Base-by-base conservation (phyloP, 2,113 vertebrate species). In the Helogale parvula region DNA sequence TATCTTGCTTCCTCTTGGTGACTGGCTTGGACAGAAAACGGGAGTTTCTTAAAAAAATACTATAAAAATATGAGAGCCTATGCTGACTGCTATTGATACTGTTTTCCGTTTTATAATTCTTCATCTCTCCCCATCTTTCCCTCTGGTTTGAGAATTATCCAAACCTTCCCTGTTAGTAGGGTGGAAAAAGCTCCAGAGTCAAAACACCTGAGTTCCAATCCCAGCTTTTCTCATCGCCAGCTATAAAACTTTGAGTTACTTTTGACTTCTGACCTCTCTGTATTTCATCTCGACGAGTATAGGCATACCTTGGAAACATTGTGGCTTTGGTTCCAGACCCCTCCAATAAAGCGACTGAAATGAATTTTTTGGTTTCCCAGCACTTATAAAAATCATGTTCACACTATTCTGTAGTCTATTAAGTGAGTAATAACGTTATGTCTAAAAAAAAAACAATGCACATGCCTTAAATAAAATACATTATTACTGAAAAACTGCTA, bases 1-100 rank as follows among this genome's bases (percentile, higher is more conserved):
- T 68, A n/a, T 85, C 8, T 86, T 66, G 79, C 66, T 90, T 94
- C n/a, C 35, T 82, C 21, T 88, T 95, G 72, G 86, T 85, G 76
- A 95, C 31, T 72, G 69, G 9, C 15, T 52, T 47, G n/a, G 54
- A 76, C 47, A 5, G 1, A 96, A 94, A 72, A 92, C n/a, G 5
- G 35, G 33, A 77, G 82, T 90, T 89, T 85, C 82, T 91, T 45
- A 41, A 63, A 47, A 52, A 45, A 88, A 71, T 54, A 74, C 25
- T 86, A 74, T 50, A 90, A n/a, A 96, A 97, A 47, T 68, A 66
- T 5, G 60, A 81, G 52, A 66, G 35, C 6, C 35, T 57, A 12
- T 82, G 50, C 27, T 68, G 65, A 88, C 33, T 72, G 57, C 47
- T 85, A 3, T 65, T 86, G 60, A 81, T 68, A 71, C 38, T n/a